Conservation (phyloP, 2,888 invertebrate genomes). For the Pristionchus exspectatus region DNA sequence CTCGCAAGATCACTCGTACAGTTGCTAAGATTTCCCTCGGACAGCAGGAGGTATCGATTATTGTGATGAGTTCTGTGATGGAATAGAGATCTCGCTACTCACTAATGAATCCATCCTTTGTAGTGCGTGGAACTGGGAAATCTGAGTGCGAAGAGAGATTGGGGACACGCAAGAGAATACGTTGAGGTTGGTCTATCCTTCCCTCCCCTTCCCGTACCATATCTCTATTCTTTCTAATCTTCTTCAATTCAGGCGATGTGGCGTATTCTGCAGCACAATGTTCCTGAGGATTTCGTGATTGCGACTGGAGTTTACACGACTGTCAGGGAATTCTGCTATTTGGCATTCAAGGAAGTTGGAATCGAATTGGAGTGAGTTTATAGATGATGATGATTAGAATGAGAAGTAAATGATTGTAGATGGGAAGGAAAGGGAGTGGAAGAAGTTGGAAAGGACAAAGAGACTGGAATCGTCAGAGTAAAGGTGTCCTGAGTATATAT, state of each 20-base stretch:
- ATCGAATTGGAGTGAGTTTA: constrained; percentile 84
- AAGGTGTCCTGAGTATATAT: constrained; percentile 82
- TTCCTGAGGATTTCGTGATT: constrained; percentile 96
- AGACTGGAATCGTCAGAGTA: constrained; percentile 87
- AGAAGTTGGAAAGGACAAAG: constrained; percentile 89
- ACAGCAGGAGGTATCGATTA: constrained; percentile 85
- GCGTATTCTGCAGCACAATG: constrained; percentile 95
- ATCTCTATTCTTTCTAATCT: neutral
- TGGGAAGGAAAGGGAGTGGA: constrained; percentile 92
- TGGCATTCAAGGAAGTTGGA: constrained; percentile 89
- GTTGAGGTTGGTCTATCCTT: constrained; percentile 79
- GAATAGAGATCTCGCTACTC: neutral
- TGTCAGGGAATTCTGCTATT: constrained; percentile 95
- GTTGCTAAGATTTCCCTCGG: constrained; percentile 96
- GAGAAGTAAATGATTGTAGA: constrained; percentile 72
- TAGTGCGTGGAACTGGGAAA: constrained; percentile 88
- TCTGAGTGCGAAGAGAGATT: constrained; percentile 94
- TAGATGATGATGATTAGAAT: neutral
- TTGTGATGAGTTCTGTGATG: neutral
- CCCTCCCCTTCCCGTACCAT: neutral
- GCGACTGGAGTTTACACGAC: constrained; percentile 96
- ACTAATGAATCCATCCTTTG: neutral
- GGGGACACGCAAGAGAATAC: constrained; percentile 86
- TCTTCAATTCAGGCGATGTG: constrained; percentile 91
- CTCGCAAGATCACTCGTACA: constrained; percentile 95